Base-by-base conservation (phyloP, 2,888 invertebrate species). In the Gryllus longicercus region DNA sequence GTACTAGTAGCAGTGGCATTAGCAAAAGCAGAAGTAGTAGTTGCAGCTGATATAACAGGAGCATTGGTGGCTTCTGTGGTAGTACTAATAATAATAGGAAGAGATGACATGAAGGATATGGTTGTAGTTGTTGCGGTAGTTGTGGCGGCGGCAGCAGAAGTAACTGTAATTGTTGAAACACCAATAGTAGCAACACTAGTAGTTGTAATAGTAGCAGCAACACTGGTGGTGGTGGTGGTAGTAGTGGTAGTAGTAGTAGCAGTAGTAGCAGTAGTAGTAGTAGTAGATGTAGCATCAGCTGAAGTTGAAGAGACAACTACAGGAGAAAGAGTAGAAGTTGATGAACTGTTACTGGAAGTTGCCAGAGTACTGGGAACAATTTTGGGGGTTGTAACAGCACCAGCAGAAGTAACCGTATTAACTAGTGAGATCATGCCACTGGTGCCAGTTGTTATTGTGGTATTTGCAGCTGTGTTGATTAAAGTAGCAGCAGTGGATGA, bases 11-110 rank as follows among this genome's bases (percentile, higher is more conserved):
- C 10, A 77, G 16, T n/a, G 12, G 77, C 49, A 50, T 12, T 3
- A 77, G 38, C 1, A 25, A 49, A 25, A 25, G 49, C 50, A 16
- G 77, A 1, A 49, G 21, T 21, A 50, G 77, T 77, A 49, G 25
- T 49, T n/a, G 77, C n/a, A 77, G 77, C 77, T 49, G 77, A 38
- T 38, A 50, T 50, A 25, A 50, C n/a, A 10, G 77, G 23, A n/a
- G 50, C 50, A 50, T 25, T 77, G 18, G 23, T 25, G 10, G 77
- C 18, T 38, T 25, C 77, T 16, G 77, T 11, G 14, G 77, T 77
- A 74, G 79, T 74, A 11, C 18, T 74, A n/a, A 21, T 12, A 74
- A 10, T 74, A 74, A 2, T 74, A 8, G 74, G 18, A 74, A 21
- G 18, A 74, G 74, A 21, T 74, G n/a, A 10, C 8, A 74, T 38